Conservation (phyloP, 1,140 invertebrate species). For the Drosophila rhopaloa region DNA sequence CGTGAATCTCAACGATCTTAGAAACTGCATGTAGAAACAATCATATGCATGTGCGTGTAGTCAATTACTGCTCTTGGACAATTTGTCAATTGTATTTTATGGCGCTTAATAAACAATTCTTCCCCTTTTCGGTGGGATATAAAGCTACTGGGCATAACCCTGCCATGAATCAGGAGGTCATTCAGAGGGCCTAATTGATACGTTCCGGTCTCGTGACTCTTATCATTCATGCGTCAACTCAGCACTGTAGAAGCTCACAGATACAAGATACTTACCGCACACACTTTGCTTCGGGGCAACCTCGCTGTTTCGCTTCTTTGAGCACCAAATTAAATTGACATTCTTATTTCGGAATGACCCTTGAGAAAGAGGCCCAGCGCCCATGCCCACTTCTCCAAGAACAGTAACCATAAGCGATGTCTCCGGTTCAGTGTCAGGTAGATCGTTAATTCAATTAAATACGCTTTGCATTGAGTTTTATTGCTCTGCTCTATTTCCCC, state of each 20-base stretch:
- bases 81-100: conserved; percentile 65
- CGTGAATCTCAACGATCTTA: conserved; percentile 10
- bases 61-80: conserved; percentile 21
- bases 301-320: conserved; percentile 12
- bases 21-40: conserved; percentile 7
- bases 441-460: conserved; percentile 65
- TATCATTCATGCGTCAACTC: conserved; percentile 56
- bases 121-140: not conserved
- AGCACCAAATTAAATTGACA: conserved; percentile 12
- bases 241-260: conserved; percentile 14
- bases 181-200: conserved; percentile 55
- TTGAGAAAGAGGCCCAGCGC: not conserved
- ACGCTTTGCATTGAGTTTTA: conserved; percentile 38
- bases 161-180: conserved; percentile 65
- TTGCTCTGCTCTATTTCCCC: conserved; percentile 20
- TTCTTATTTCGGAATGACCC: conserved; percentile 22
- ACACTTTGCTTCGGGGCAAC: not conserved
- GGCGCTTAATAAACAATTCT: conserved; percentile 58
- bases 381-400: conserved; percentile 9
- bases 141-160: conserved; percentile 12
- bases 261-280: conserved; percentile 22
- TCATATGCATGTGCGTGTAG: conserved; percentile 11
- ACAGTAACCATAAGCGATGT: conserved; percentile 27
- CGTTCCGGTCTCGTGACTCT: conserved; percentile 67
- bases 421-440: conserved; percentile 41